Percentiles rank a stretch among this genome's conserved stretches.
Evolutionary conservation across 2,113 vertebrate genomes (phyloP).

Genomic region (Rhinogobius similis): DNA sequence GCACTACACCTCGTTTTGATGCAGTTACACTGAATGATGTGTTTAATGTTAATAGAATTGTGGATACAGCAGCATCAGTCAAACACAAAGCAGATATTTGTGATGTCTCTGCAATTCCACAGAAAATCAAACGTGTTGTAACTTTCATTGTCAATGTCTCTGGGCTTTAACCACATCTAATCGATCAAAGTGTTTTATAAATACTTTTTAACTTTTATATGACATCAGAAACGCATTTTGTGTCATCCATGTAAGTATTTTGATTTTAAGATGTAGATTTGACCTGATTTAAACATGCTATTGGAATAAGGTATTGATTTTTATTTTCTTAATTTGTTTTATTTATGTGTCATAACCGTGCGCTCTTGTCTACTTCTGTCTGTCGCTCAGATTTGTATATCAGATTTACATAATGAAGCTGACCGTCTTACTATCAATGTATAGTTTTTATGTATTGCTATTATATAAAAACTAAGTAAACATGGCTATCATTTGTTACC

Average conservation of each 20-base stretch:
- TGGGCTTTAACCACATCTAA: constrained; percentile 19
- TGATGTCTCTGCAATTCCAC: background rate
- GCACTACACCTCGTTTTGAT: no score
- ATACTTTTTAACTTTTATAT: constrained; percentile 33
- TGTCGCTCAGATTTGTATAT: background rate
- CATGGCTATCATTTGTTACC: background rate
- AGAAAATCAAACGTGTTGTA: background rate
- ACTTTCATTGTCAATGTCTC: background rate
- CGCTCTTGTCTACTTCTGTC: background rate
- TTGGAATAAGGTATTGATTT: constrained; percentile 17
- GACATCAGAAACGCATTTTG: constrained; percentile 48
- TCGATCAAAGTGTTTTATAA: constrained; percentile 56
- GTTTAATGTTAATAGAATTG: no score
- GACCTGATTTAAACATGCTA: constrained; percentile 42
- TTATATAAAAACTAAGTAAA: background rate
- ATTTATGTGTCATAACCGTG: constrained; percentile 17
- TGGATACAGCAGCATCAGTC: no score
- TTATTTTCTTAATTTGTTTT: constrained; percentile 16
- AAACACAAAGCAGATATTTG: no score
- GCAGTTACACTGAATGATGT: no score
- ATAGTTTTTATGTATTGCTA: background rate
- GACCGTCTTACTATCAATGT: background rate
- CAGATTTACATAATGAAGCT: background rate
- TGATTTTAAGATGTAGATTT: constrained; percentile 31
- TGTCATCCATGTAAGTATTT: constrained; percentile 35